Percentiles rank a stretch among this genome's conserved stretches.
phyloP scores from a whole-genome alignment of 2,888 invertebrate genomes.

The Epiblema foenella region DNA sequence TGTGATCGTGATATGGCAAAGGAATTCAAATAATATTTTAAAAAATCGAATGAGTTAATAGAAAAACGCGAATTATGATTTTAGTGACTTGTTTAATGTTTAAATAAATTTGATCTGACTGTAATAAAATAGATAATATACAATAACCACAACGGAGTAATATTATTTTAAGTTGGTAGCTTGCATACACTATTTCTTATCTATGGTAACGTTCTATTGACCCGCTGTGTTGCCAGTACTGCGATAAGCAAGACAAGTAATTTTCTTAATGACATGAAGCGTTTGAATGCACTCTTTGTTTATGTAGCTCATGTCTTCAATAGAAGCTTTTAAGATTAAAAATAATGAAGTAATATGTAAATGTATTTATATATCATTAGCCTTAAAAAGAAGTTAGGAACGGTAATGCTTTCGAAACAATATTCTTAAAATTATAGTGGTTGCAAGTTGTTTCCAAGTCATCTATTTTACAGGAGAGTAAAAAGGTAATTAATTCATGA shows the following conservation, averaged over 20 bases:
- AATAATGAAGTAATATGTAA: neutral
- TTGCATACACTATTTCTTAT: constrained; percentile 22
- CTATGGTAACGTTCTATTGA: constrained; percentile 37
- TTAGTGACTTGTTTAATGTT: too few species aligned
- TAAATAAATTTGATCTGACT: too few species aligned
- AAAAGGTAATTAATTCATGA: neutral
- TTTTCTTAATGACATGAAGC: constrained; percentile 28
- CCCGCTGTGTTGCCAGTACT: constrained; percentile 32
- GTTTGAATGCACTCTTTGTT: constrained; percentile 28
- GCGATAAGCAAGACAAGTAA: constrained; percentile 34
- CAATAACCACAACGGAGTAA: neutral
- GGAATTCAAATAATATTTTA: too few species aligned
- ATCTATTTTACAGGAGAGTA: neutral
- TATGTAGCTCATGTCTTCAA: constrained; percentile 8
- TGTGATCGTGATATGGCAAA: neutral
- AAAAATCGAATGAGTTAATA: neutral
- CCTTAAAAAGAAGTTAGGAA: neutral
- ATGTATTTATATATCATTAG: neutral
- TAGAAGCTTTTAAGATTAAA: constrained; percentile 15
- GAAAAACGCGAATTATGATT: neutral
- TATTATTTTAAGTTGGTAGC: constrained; percentile 16
- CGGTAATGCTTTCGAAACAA: too few species aligned
- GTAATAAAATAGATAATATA: too few species aligned
- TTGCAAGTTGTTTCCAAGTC: neutral
- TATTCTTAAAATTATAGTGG: neutral